Percentiles rank a stretch among this genome's conserved stretches.
Evolutionary conservation across 2,113 vertebrate genomes (phyloP).

Genomic region (Carassius gibelio): DNA sequence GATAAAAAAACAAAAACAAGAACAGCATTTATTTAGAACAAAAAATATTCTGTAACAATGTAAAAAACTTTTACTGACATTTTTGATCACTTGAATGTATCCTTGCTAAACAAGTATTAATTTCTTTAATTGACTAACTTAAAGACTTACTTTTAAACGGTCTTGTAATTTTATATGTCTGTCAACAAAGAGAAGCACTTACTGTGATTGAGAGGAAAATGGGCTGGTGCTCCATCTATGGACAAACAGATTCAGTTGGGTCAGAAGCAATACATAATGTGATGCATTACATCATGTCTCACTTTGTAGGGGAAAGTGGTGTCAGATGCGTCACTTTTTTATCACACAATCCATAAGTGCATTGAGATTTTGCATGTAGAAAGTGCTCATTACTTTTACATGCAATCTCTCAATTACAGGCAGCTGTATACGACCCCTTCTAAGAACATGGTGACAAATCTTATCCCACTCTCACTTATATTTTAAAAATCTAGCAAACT

Average conservation of each 20-base stretch:
- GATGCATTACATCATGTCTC: background rate
- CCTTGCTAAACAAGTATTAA: background rate
- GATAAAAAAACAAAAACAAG: background rate
- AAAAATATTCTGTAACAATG: background rate
- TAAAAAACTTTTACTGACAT: background rate
- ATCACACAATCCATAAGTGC: background rate
- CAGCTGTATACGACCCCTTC: background rate
- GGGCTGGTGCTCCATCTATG: constrained; percentile 70
- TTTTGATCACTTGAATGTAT: background rate
- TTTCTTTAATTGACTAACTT: background rate
- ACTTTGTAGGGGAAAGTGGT: background rate
- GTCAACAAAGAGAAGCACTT: constrained; percentile 56
- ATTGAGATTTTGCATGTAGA: too few relatives aligned
- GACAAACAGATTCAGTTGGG: constrained; percentile 43
- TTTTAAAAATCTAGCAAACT: constrained; percentile 59
- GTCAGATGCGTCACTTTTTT: background rate
- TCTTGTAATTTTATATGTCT: background rate
- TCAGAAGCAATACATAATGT: constrained; percentile 15
- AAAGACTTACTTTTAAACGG: background rate
- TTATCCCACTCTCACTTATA: background rate
- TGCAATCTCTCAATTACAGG: background rate
- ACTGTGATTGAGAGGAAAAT: constrained; percentile 80
- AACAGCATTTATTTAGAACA: background rate
- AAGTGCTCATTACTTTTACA: background rate
- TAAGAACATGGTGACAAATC: background rate